phyloP scores from a whole-genome alignment of 2,888 invertebrate genomes.

The Hylaea fasciaria region DNA sequence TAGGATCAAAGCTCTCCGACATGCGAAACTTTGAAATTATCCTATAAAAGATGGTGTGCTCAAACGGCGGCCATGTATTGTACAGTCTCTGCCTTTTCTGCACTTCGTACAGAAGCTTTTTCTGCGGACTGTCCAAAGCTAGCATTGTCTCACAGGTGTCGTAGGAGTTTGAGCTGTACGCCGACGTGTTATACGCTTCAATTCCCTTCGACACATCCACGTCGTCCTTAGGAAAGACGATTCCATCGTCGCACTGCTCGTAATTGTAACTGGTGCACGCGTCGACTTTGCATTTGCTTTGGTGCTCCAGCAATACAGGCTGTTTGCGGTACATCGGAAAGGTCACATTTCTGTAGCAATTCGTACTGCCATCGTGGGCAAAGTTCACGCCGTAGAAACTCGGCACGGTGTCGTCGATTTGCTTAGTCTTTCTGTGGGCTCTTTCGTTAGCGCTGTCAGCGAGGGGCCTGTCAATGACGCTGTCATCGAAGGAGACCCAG shows the following conservation, averaged over 20 bases:
- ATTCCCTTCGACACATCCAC: constrained; percentile 29
- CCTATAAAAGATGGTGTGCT: constrained; percentile 71
- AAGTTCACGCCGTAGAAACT: constrained; percentile 62
- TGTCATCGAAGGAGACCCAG: constrained; percentile 78
- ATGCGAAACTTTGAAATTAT: constrained; percentile 75
- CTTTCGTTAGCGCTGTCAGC: constrained; percentile 7
- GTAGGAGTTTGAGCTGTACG: constrained; percentile 50
- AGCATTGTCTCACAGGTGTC: constrained; percentile 34
- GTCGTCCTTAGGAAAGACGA: no score
- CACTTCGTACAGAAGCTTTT: constrained; percentile 58
- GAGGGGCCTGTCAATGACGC: constrained; percentile 39
- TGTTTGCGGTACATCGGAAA: constrained; percentile 13
- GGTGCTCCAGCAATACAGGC: constrained; percentile 25
- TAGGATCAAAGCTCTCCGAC: constrained; percentile 78
- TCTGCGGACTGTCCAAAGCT: constrained; percentile 40
- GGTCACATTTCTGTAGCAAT: constrained; percentile 19
- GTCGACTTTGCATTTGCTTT: no score
- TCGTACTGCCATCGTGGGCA: constrained; percentile 20
- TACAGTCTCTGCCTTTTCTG: constrained; percentile 52
- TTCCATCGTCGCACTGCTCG: constrained; percentile 14
- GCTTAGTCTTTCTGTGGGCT: constrained; percentile 37
- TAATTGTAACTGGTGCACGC: not conserved
- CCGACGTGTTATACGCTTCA: constrained; percentile 40
- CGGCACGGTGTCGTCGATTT: constrained; percentile 60
- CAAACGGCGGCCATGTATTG: constrained; percentile 76